Percentiles rank a stretch among this genome's conserved stretches.
These are phyloP conservation scores for Ceyx cyanopectus DNA, from an alignment of 2,113 vertebrate species.

Conservation along the genomic window DNA sequence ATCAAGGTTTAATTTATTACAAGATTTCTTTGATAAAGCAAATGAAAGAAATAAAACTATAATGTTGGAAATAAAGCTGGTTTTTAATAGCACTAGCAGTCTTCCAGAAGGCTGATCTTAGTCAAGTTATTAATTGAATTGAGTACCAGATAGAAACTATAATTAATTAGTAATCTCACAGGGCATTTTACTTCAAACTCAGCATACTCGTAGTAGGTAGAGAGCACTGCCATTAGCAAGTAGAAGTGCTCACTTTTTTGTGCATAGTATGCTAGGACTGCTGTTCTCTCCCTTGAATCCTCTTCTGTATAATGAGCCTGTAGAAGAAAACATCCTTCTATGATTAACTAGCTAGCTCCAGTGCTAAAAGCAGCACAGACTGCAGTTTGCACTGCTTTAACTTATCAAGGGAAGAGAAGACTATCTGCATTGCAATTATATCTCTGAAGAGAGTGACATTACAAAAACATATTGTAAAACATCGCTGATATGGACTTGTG, in stretches of 20 bases:
- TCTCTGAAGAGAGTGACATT: background rate
- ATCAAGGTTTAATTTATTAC: background rate
- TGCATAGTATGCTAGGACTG: background rate
- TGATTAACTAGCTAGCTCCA: background rate
- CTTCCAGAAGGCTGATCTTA: background rate
- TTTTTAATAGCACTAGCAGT: background rate
- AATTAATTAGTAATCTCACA: background rate
- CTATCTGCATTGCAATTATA: background rate
- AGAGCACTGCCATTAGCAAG: background rate
- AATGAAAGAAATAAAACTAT: background rate
- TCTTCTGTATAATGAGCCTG: background rate
- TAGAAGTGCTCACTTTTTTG: background rate
- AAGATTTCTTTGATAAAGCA: background rate
- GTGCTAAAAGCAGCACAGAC: background rate
- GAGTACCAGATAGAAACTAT: background rate
- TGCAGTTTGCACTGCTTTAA: background rate
- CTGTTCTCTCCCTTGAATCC: background rate
- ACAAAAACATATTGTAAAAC: background rate
- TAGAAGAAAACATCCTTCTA: background rate
- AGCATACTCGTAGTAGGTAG: background rate
- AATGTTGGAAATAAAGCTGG: background rate
- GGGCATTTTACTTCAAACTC: background rate
- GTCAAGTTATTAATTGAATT: background rate
- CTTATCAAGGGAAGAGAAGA: background rate
- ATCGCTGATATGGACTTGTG: background rate